Conservation (phyloP, 2,113 vertebrate genomes). For the Ictidomys tridecemlineatus region DNA sequence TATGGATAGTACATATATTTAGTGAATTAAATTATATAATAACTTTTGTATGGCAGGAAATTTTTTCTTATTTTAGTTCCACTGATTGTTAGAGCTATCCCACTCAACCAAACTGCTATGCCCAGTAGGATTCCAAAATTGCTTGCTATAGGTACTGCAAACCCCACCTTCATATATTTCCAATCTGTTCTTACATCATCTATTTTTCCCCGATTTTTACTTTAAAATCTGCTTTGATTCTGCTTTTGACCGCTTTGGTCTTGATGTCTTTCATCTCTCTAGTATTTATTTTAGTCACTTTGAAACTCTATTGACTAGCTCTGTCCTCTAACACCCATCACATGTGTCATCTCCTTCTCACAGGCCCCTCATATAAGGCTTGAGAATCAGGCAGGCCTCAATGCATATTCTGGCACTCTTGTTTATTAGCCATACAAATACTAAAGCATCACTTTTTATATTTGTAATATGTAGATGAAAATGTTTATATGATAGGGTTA, state of each 20-base stretch:
- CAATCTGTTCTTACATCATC: neutral
- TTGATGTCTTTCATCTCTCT: neutral
- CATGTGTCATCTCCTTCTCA: neutral
- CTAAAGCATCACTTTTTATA: neutral
- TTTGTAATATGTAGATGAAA: neutral
- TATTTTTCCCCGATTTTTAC: neutral
- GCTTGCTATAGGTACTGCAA: neutral
- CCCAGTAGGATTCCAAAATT: neutral
- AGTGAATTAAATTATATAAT: constrained; percentile 14
- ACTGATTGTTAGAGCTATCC: neutral
- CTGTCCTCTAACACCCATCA: neutral
- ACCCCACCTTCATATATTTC: neutral
- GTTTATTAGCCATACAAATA: neutral
- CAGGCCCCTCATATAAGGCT: neutral
- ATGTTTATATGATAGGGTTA: neutral
- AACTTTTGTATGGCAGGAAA: constrained; percentile 4
- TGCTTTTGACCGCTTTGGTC: neutral
- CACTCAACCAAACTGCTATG: neutral
- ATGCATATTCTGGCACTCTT: neutral
- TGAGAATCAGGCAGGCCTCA: neutral
- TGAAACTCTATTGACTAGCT: neutral
- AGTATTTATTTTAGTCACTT: neutral
- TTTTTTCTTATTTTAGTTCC: neutral
- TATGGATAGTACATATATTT: neutral
- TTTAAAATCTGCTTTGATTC: neutral